These are phyloP conservation scores for Lasioglossum calceatum DNA, from an alignment of 2,888 invertebrate genomes.

Conservation along the genomic window DNA sequence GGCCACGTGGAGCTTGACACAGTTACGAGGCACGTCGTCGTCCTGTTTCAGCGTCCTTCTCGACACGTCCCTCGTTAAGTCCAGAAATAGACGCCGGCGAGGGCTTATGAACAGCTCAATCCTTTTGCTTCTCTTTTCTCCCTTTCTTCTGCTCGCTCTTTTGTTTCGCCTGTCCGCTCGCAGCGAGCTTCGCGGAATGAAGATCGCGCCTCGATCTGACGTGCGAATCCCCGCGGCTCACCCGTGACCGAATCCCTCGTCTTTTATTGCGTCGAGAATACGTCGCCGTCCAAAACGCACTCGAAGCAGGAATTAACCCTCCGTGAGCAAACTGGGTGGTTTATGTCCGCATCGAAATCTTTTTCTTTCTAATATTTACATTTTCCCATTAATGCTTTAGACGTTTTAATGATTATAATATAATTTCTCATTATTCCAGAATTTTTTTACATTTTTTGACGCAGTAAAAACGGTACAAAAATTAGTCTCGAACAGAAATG, in stretches of 20 bases:
- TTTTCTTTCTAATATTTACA: too few species aligned
- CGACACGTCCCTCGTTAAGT: constrained; percentile 53
- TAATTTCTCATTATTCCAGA: too few species aligned
- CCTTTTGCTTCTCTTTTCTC: constrained; percentile 36
- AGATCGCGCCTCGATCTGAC: constrained; percentile 64
- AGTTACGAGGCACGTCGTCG: constrained; percentile 47
- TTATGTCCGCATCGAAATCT: background rate
- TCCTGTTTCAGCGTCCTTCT: constrained; percentile 46
- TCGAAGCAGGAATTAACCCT: constrained; percentile 1
- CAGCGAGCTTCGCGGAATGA: constrained; percentile 59
- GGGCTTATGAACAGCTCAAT: constrained; percentile 51
- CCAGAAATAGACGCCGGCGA: constrained; percentile 56
- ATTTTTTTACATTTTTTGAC: too few species aligned
- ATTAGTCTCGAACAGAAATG: too few species aligned
- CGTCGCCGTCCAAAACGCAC: constrained; percentile 15
- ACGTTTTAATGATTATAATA: too few species aligned
- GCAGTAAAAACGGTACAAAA: too few species aligned
- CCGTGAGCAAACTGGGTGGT: background rate
- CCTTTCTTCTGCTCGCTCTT: constrained; percentile 54
- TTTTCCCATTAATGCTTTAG: too few species aligned
- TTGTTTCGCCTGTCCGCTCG: constrained; percentile 65
- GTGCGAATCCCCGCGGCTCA: constrained; percentile 61
- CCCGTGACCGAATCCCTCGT: constrained; percentile 53
- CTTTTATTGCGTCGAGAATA: constrained; percentile 38
- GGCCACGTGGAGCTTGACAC: constrained; percentile 54